These are phyloP conservation scores for Enteromius afrohamiltoni DNA, from an alignment of 2,797 vertebrate genomes.

Conservation along the genomic window DNA sequence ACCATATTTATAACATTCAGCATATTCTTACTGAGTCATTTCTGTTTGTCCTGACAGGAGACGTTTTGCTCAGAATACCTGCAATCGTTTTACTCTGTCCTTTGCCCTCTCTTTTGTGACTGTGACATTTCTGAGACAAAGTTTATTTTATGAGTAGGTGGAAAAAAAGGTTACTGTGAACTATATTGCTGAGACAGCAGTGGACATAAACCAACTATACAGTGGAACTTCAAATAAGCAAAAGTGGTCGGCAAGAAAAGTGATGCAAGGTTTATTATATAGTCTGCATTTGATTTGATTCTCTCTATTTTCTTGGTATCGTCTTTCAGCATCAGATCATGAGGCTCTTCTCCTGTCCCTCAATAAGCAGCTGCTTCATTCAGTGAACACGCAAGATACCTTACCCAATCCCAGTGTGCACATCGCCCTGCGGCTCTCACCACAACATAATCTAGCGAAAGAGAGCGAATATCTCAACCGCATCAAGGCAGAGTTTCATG, in stretches of 20 bases:
- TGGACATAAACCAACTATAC: conserved; percentile 5
- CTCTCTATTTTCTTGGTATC: conserved; percentile 42
- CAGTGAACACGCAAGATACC: conserved; percentile 63
- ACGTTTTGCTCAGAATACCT: conserved; percentile 1
- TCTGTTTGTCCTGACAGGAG: not conserved
- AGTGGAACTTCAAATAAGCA: not conserved
- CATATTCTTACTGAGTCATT: not conserved
- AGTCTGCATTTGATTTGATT: not conserved
- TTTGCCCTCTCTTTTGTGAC: conserved; percentile 42
- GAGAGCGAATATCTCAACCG: conserved; percentile 79
- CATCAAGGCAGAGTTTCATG: conserved; percentile 77
- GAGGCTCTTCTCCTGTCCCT: conserved; percentile 71
- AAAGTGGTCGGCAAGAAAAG: not conserved
- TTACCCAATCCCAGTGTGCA: conserved; percentile 87
- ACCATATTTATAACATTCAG: not conserved
- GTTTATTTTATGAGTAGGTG: conserved; percentile 18
- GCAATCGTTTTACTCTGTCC: conserved; percentile 27
- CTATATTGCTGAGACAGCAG: conserved; percentile 38
- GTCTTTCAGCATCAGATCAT: conserved; percentile 61
- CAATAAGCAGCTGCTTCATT: conserved; percentile 79
- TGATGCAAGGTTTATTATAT: not conserved
- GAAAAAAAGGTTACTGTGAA: conserved; percentile 8
- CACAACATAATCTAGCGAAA: conserved; percentile 71
- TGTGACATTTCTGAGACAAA: conserved; percentile 12
- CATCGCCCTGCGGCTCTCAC: conserved; percentile 87